Percentiles rank a stretch among this genome's conserved stretches.
Conservation (phyloP, 2,113 vertebrate species). For the Phalacrocorax pelagicus region DNA sequence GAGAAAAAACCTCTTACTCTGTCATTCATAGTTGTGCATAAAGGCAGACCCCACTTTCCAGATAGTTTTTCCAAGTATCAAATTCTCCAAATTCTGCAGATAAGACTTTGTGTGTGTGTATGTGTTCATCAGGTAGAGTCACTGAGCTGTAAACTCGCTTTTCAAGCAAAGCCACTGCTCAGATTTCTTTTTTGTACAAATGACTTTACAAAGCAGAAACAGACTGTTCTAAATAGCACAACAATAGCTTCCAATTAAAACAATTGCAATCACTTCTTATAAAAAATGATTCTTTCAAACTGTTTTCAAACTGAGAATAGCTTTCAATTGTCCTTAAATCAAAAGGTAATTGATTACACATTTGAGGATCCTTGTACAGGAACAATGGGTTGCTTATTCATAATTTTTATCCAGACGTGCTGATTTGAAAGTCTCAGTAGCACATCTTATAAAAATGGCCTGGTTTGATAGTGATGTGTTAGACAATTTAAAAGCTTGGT, state of each 20-base stretch:
- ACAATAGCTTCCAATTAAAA: conserved; percentile 10
- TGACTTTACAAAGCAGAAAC: background rate
- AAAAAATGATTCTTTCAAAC: background rate
- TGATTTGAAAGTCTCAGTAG: background rate
- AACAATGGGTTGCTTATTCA: background rate
- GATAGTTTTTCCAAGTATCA: background rate
- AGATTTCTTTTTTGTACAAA: background rate
- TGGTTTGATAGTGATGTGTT: background rate
- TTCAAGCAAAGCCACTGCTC: background rate
- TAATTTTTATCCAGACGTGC: background rate
- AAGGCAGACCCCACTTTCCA: background rate
- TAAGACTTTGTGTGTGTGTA: background rate
- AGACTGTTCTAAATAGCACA: background rate
- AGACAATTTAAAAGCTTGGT: background rate
- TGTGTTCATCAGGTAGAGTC: background rate
- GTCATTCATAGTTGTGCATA: background rate
- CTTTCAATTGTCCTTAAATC: conserved; percentile 37
- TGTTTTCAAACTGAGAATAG: background rate
- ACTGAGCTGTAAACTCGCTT: background rate
- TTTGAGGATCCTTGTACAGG: background rate
- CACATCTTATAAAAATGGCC: background rate
- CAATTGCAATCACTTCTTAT: conserved; percentile 10
- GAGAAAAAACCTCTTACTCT: background rate
- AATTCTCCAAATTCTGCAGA: background rate
- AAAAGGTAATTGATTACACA: conserved; percentile 20